phyloP scores from a whole-genome alignment of 2,113 vertebrate genomes.

The Columba janthina region DNA sequence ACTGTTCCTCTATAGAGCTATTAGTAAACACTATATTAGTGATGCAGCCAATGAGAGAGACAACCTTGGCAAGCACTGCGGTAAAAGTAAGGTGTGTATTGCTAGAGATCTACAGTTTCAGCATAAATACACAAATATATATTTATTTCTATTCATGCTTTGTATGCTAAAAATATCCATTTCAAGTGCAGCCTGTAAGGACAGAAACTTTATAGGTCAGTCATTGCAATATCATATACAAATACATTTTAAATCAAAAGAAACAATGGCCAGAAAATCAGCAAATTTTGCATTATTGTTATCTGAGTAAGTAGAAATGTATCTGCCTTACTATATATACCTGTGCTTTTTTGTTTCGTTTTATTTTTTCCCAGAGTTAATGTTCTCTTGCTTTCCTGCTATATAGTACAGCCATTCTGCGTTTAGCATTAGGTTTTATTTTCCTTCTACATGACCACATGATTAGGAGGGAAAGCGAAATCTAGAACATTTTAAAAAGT shows the following conservation, averaged over 20 bases:
- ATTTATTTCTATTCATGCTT: neutral
- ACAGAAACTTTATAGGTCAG: neutral
- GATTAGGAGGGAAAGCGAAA: neutral
- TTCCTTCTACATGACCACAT: neutral
- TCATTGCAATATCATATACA: neutral
- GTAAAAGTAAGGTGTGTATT: conserved; percentile 45
- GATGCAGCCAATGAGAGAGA: conserved; percentile 60
- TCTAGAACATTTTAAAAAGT: neutral
- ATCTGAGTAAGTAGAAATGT: neutral
- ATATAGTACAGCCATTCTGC: neutral
- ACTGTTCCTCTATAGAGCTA: conserved; percentile 46
- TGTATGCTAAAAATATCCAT: neutral
- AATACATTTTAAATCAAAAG: neutral
- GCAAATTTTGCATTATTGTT: neutral
- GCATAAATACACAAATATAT: neutral
- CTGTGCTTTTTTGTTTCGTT: fast-evolving
- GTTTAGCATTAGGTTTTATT: neutral
- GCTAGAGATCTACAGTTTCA: conserved; percentile 5
- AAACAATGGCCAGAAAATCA: neutral
- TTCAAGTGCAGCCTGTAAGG: neutral
- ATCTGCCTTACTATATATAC: neutral
- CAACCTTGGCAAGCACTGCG: conserved; percentile 39
- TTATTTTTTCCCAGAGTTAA: neutral
- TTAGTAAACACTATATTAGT: conserved; percentile 70
- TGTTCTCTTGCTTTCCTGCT: neutral